phyloP scores from a whole-genome alignment of 2,888 invertebrate species.

The Noctua pronuba region DNA sequence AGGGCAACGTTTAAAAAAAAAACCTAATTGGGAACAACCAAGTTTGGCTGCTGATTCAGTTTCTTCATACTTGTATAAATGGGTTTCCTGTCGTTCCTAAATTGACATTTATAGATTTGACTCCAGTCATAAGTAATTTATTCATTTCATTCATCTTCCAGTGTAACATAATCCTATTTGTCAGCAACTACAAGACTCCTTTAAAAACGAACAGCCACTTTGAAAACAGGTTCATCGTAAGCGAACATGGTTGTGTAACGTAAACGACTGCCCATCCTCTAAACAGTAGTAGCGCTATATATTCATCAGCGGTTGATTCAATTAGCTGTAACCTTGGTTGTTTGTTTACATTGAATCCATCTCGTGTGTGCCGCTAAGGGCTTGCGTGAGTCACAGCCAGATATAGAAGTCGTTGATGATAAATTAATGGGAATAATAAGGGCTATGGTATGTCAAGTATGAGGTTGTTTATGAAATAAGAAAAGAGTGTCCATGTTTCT shows the following conservation, averaged over 20 bases:
- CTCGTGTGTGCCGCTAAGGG: constrained; percentile 52
- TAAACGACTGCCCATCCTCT: constrained; percentile 3
- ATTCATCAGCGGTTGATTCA: constrained; percentile 50
- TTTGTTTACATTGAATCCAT: constrained; percentile 58
- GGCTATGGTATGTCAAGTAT: background rate
- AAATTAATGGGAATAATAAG: constrained; percentile 13
- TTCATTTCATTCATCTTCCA: too few species aligned
- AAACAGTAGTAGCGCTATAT: constrained; percentile 22
- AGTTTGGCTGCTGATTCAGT: background rate
- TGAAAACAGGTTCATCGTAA: background rate
- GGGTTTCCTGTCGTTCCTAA: background rate
- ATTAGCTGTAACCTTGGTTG: constrained; percentile 55
- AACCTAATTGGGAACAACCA: background rate
- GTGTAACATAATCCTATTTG: background rate
- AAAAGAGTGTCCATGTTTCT: background rate
- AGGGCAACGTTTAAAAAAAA: too few species aligned
- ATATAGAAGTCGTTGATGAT: constrained; percentile 41
- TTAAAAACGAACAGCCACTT: background rate
- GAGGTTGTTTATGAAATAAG: background rate
- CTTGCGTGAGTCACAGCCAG: constrained; percentile 48
- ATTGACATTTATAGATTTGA: background rate
- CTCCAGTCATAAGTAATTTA: too few species aligned
- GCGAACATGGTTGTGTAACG: background rate
- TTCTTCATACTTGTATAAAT: background rate
- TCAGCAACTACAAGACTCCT: background rate